Percentiles rank a stretch among this genome's conserved stretches.
These are phyloP conservation scores for Metallyticus violacea DNA, from an alignment of 2,888 invertebrate genomes.

Conservation along the genomic window DNA sequence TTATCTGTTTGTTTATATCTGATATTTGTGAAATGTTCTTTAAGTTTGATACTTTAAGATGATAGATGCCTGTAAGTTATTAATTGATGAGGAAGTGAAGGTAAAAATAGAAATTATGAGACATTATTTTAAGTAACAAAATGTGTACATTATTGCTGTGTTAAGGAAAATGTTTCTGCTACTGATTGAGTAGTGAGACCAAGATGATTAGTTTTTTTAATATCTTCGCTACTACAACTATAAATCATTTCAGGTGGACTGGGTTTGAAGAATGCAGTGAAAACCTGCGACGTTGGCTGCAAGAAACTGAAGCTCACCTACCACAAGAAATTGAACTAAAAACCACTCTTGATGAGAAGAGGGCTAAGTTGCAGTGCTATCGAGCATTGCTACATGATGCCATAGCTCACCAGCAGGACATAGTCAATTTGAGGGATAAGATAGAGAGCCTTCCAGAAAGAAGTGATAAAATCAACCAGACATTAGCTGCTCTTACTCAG, in stretches of 20 bases:
- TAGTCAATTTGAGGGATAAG: slow-evolving; percentile 76
- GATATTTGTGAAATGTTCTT: too few species aligned
- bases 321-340: slow-evolving; percentile 77
- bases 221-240: too few species aligned
- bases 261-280: slow-evolving; percentile 86
- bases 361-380: slow-evolving; percentile 81
- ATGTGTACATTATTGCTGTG: too few species aligned
- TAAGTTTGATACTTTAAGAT: too few species aligned
- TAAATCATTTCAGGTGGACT: slow-evolving; percentile 69
- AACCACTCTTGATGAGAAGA: slow-evolving; percentile 87
- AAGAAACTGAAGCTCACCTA: slow-evolving; percentile 69
- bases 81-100: too few species aligned
- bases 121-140: too few species aligned
- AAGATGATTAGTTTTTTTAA: too few species aligned
- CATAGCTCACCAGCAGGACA: slow-evolving; percentile 78
- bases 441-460: slow-evolving; percentile 77
- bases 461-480: slow-evolving; percentile 68
- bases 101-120: too few species aligned
- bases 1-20: too few species aligned
- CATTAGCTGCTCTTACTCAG: slow-evolving; percentile 65
- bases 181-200: too few species aligned
- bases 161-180: too few species aligned
- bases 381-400: slow-evolving; percentile 78
- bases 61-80: too few species aligned
- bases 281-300: slow-evolving; percentile 75